A percentile compares a stretch with the other conserved stretches of the same genome.
phyloP scores from a whole-genome alignment of 2,888 invertebrate genomes.

The Diaphora mendica region DNA sequence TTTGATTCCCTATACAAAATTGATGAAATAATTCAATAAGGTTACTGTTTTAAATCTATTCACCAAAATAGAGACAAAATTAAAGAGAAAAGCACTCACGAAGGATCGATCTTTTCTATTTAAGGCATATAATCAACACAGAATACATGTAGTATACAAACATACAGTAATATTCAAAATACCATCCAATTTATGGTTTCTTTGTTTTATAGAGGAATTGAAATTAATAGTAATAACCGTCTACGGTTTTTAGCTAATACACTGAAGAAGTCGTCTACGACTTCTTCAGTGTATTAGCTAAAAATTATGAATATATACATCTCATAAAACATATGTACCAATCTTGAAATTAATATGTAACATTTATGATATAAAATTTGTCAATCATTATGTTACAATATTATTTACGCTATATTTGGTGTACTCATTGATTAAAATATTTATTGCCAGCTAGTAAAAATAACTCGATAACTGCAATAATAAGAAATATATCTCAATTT shows the following conservation, averaged over 20 bases:
- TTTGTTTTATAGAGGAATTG: not conserved
- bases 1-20: not conserved
- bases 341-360: constrained; percentile 35
- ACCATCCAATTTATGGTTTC: not conserved
- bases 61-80: not conserved
- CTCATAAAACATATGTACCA: not conserved
- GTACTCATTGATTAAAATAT: constrained; percentile 46
- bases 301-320: not conserved
- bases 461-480: constrained; percentile 43
- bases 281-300: not conserved
- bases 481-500: constrained; percentile 44
- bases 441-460: constrained; percentile 47
- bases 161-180: not conserved
- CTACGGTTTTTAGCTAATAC: too few relatives aligned
- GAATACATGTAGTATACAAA: not conserved
- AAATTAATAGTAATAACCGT: not conserved
- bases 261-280: too few relatives aligned
- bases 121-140: not conserved
- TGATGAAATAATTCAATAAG: not conserved
- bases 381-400: constrained; percentile 42
- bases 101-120: not conserved
- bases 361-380: constrained; percentile 51
- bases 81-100: not conserved
- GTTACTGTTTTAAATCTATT: not conserved
- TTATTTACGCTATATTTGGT: constrained; percentile 46